A percentile compares a stretch with the other conserved stretches of the same genome.
Conservation (phyloP, 2,888 invertebrate genomes). For the Nemurella pictetii region DNA sequence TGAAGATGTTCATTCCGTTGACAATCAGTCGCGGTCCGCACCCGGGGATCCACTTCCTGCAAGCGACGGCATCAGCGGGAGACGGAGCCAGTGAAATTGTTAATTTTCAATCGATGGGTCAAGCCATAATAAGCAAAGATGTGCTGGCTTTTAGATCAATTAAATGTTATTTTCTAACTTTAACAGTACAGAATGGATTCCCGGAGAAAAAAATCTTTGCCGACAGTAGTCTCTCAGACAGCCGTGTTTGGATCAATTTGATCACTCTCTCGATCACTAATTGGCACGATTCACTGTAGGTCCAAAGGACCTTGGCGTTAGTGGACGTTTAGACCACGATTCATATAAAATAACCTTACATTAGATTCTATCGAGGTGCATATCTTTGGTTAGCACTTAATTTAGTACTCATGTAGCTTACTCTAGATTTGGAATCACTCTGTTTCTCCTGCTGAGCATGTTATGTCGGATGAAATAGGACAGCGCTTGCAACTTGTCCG, state of each 20-base stretch:
- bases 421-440: slow-evolving; percentile 74
- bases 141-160: no score
- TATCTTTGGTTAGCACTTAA: not conserved
- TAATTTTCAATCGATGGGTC: not conserved
- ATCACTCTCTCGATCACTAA: no score
- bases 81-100: no score
- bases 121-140: not conserved
- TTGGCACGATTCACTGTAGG: no score
- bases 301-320: no score
- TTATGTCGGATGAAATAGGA: slow-evolving; percentile 73
- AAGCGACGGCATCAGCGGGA: no score
- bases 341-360: not conserved
- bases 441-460: slow-evolving; percentile 60
- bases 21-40: slow-evolving; percentile 68
- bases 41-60: slow-evolving; percentile 71
- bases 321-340: not conserved
- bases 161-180: no score
- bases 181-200: no score
- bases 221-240: no score
- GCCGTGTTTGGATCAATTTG: no score
- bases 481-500: slow-evolving; percentile 63
- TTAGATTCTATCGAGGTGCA: not conserved
- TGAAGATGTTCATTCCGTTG: slow-evolving; percentile 69
- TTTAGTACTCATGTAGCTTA: slow-evolving; percentile 54
- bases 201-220: no score